These are phyloP conservation scores for Phalera bucephala DNA, from an alignment of 2,888 invertebrate species.

Conservation along the genomic window DNA sequence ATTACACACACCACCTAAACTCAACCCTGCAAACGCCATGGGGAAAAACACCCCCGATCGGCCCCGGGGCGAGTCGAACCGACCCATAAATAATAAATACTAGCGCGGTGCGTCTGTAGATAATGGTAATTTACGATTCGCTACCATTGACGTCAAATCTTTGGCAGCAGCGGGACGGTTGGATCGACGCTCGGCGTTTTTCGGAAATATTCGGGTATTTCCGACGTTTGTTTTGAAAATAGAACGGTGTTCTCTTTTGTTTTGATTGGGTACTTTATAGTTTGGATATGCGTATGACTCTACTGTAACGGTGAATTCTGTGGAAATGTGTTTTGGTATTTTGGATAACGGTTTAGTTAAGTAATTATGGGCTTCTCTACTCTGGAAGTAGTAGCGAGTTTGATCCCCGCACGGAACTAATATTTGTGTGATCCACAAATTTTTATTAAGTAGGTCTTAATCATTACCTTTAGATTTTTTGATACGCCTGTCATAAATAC, in stretches of 20 bases:
- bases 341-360: too few relatives aligned
- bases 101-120: slow-evolving; percentile 79
- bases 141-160: slow-evolving; percentile 74
- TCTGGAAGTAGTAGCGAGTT: too few relatives aligned
- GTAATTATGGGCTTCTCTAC: too few relatives aligned
- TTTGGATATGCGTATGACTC: slow-evolving; percentile 9
- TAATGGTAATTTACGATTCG: slow-evolving; percentile 81
- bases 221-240: slow-evolving; percentile 26
- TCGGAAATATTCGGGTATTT: slow-evolving; percentile 27
- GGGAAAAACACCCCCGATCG: slow-evolving; percentile 66
- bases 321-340: too few relatives aligned
- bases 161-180: slow-evolving; percentile 62
- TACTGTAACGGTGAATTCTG: too few relatives aligned
- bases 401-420: too few relatives aligned
- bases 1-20: slow-evolving; percentile 54
- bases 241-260: slow-evolving; percentile 13
- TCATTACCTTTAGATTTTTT: too few relatives aligned
- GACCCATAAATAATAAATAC: slow-evolving; percentile 83
- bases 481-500: too few relatives aligned
- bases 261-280: slow-evolving; percentile 6
- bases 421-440: too few relatives aligned
- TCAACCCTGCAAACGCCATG: slow-evolving; percentile 50
- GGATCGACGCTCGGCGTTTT: slow-evolving; percentile 58
- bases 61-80: slow-evolving; percentile 72
- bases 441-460: too few relatives aligned